Conservation (phyloP, 2,888 invertebrate genomes). For the Halictus ligatus region DNA sequence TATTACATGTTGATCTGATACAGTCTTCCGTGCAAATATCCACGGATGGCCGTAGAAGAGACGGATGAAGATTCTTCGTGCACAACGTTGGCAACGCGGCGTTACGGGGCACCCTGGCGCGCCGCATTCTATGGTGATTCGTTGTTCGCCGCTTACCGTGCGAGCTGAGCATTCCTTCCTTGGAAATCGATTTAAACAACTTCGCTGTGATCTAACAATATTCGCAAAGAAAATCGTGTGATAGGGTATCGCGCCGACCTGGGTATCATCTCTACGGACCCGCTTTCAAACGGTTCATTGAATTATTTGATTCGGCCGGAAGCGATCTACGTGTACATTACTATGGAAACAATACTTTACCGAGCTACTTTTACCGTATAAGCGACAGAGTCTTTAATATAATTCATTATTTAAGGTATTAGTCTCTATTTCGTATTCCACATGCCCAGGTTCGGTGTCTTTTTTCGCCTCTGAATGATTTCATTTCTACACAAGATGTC, state of each 20-base stretch:
- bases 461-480: slow-evolving; percentile 25
- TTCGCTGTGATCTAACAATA: slow-evolving; percentile 50
- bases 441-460: neutral
- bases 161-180: slow-evolving; percentile 32
- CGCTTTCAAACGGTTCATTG: neutral
- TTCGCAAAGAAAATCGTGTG: slow-evolving; percentile 21
- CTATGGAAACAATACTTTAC: neutral
- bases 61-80: slow-evolving; percentile 29
- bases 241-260: slow-evolving; percentile 10
- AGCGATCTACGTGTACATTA: neutral
- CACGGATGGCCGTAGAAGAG: slow-evolving; percentile 40
- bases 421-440: neutral
- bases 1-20: slow-evolving; percentile 60
- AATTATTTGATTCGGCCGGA: neutral
- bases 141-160: slow-evolving; percentile 16
- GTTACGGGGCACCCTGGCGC: neutral
- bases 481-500: neutral
- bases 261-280: neutral
- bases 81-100: slow-evolving; percentile 11
- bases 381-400: slow-evolving; percentile 16
- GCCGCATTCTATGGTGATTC: neutral
- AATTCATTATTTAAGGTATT: neutral
- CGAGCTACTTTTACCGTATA: neutral
- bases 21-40: slow-evolving; percentile 13
- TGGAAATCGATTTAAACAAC: slow-evolving; percentile 40